Evolutionary conservation across 2,888 invertebrate species (phyloP).

Genomic region (Altica lythri): DNA sequence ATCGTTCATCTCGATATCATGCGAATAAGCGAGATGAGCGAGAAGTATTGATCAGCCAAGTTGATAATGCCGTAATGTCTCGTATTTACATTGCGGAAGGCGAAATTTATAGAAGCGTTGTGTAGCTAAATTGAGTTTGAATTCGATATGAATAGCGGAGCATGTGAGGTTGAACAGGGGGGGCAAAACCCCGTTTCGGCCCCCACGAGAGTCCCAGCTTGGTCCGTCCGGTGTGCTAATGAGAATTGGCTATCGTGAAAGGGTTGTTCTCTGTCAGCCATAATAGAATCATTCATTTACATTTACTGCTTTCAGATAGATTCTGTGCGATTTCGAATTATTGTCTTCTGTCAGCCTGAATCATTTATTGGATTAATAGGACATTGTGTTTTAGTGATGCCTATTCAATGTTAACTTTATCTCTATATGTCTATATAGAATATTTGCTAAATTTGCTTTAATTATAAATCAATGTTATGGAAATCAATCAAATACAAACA

Average conservation of each 20-base stretch:
- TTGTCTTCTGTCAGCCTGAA: constrained; percentile 35
- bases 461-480: too few species aligned
- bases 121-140: constrained; percentile 52
- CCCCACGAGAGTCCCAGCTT: constrained; percentile 32
- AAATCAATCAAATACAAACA: too few species aligned
- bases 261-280: constrained; percentile 48
- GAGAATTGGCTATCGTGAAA: constrained; percentile 54
- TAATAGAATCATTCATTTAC: constrained; percentile 53
- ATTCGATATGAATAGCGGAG: constrained; percentile 53
- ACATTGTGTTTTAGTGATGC: constrained; percentile 24
- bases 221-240: constrained; percentile 51
- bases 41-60: constrained; percentile 38
- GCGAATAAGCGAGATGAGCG: constrained; percentile 30
- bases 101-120: constrained; percentile 51
- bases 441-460: too few species aligned
- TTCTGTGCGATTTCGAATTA: constrained; percentile 33
- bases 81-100: constrained; percentile 48
- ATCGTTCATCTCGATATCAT: constrained; percentile 26
- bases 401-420: constrained; percentile 15
- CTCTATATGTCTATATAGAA: too few species aligned
- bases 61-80: constrained; percentile 41
- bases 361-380: constrained; percentile 31
- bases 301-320: constrained; percentile 46
- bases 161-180: constrained; percentile 47
- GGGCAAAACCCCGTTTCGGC: constrained; percentile 18